Percentiles rank a stretch among this genome's conserved stretches.
Conservation (phyloP, 1,140 invertebrate species). For the Brachionus paranguensis region DNA sequence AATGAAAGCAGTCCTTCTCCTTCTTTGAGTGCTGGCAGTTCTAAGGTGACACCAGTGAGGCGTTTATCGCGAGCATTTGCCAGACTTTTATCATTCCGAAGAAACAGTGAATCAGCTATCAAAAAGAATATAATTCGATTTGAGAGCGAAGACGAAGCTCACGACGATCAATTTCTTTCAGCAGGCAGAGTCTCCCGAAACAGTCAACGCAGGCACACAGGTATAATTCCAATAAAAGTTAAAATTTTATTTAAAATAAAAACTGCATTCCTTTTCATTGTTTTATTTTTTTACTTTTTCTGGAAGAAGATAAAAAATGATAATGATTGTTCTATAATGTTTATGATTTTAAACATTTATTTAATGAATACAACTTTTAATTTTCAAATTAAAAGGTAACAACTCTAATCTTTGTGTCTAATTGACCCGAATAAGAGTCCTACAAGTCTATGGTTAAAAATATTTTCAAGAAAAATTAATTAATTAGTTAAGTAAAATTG, state of each 20-base stretch:
- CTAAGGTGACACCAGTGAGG: background rate
- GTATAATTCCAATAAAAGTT: background rate
- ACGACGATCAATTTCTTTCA: background rate
- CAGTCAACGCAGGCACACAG: background rate
- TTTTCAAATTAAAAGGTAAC: no score
- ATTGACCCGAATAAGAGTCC: no score
- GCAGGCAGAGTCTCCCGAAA: background rate
- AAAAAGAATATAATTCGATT: slow-evolving; percentile 30
- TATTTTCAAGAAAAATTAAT: no score
- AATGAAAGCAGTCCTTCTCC: slow-evolving; percentile 10
- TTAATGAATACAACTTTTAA: no score
- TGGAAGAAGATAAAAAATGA: no score
- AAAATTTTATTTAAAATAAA: background rate
- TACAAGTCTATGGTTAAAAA: no score
- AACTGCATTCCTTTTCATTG: background rate
- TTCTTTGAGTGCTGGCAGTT: background rate
- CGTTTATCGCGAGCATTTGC: slow-evolving; percentile 4
- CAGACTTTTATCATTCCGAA: slow-evolving; percentile 13
- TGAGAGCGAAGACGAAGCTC: slow-evolving; percentile 14
- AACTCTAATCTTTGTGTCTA: no score
- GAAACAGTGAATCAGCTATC: slow-evolving; percentile 29
- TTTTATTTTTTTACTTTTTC: background rate
- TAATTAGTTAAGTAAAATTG: no score
- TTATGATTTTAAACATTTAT: no score
- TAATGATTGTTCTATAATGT: no score